Base-by-base conservation (phyloP, 2,113 vertebrate genomes). In the Motacilla alba region DNA sequence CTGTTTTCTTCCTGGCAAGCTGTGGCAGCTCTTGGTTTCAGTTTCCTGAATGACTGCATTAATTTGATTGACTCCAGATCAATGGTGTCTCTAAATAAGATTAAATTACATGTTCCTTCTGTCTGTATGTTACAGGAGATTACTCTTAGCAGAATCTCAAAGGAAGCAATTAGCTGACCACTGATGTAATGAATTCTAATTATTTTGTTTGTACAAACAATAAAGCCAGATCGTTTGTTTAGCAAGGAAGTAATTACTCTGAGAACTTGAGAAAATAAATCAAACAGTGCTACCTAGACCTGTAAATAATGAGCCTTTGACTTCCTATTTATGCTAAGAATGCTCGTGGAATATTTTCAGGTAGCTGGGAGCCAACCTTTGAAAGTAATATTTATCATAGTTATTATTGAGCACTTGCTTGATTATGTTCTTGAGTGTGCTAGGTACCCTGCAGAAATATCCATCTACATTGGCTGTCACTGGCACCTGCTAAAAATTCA, bases 131-230 rank as follows among this genome's bases (percentile, higher is more conserved):
- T 69, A 73, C 4, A 75, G 83, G 91, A 96, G 92, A 84, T 92
- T 96, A 60, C 46, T 82, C 59, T 92, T 37, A 56, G 58, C 74
- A 94, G 78, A 89, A 95, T 95, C 90, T 97, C 95, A 95, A 84
- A 96, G 94, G 95, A 88, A 95, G 91, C 94, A 94, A 91, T 49
- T 95, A 94, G 94, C 85, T 92, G 84, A 95, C 94, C 96, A 81
- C 66, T 89, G 82, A 90, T 91, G 95, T 95, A 98, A 98, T 97
- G 96, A 96, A 96, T 97, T 93, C 90, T 96, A 97, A 97, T 97
- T 93, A 97, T 78, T 96, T 97, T 97, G 95, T 97, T 97, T 97
- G 93, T 91, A 92, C 83, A 97, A 97, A 98, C 95, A 97, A 96
- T 90, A 90, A 90, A 92, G 90, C 70, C 96, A 94, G 68, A 96